Evolutionary conservation across 2,113 vertebrate species (phyloP), one percentile per base, ranked within the genome.

Genomic region (Oenanthe oenanthe): DNA sequence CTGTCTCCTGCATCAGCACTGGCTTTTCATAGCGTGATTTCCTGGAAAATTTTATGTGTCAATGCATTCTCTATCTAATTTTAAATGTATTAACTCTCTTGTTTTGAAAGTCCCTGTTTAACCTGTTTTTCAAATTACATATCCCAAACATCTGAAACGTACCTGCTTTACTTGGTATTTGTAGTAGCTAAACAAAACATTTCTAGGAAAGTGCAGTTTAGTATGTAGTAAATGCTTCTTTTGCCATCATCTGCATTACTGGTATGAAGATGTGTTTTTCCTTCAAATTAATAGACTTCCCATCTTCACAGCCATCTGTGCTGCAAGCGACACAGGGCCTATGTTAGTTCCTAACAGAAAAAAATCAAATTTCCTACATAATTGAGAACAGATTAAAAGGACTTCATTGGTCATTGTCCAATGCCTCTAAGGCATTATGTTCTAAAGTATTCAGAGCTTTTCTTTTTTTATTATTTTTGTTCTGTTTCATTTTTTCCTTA

Each of bases 231-330:
- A 89, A 63, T 38, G 3, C 2, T 81, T 60, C 32, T 87, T 73
- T 85, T 86, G n/a, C 9, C 31, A 29, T 56, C 51, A 88, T 74
- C 58, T 79, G 6, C 25, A 25, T 66, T 81, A 66, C 48, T 45
- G 12, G 40, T 71, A n/a, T n/a, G 53, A 88, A 20, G 58, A 58
- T 50, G 17, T 65, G 18, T 1, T 88, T 91, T 86, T 88, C 24
- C 13, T 71, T 89, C 84, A 93, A 78, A 88, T 48, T 12, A 90
- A 85, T 36, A 89, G 36, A 87, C 32, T 93, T 84, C 26, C 34
- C 17, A 42, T 75, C 84, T 70, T 70, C 76, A 60, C 32, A 82
- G 58, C 43, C 68, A 88, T 82, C 60, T 92, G 62, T 13, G 1
- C 13, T 62, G 42, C 51, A 34, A 87, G 47, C 66, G 75, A 67